Conservation (phyloP, 2,113 vertebrate species). For the Sylvilagus bachmani region DNA sequence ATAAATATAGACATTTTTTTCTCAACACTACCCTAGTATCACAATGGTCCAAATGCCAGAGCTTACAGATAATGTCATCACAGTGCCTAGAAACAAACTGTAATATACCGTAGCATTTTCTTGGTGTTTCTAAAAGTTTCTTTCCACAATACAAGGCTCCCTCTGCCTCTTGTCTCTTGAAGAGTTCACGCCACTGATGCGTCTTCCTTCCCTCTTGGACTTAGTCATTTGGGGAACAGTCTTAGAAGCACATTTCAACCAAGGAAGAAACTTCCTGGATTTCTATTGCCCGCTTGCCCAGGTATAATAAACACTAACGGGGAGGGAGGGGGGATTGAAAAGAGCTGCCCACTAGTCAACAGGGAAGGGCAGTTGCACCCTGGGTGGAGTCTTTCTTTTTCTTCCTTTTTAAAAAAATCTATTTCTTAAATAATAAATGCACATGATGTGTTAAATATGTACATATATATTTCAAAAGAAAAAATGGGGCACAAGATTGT, state of each 20-base stretch:
- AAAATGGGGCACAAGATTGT: slow-evolving; percentile 97
- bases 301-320: slow-evolving; percentile 78
- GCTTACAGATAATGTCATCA: slow-evolving; percentile 83
- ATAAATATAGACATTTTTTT: slow-evolving; percentile 80
- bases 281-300: slow-evolving; percentile 84
- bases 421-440: slow-evolving; percentile 94
- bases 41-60: slow-evolving; percentile 82
- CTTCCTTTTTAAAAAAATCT: slow-evolving; percentile 88
- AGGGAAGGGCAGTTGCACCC: slow-evolving; percentile 86
- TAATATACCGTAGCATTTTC: slow-evolving; percentile 82
- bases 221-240: slow-evolving; percentile 85
- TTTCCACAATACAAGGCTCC: slow-evolving; percentile 75
- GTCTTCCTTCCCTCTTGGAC: slow-evolving; percentile 81
- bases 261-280: slow-evolving; percentile 84
- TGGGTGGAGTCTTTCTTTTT: slow-evolving; percentile 88
- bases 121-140: slow-evolving; percentile 80
- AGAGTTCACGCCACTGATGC: slow-evolving; percentile 73
- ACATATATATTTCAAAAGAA: slow-evolving; percentile 92
- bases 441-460: slow-evolving; percentile 96
- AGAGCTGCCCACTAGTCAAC: slow-evolving; percentile 88
- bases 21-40: slow-evolving; percentile 75
- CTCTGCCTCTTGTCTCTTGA: slow-evolving; percentile 81
- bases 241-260: slow-evolving; percentile 90
- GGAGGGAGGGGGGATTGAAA: slow-evolving; percentile 64
- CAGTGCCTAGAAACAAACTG: slow-evolving; percentile 85